Evolutionary conservation across 2,797 vertebrate species (phyloP).

Genomic region (Botia almorhae): DNA sequence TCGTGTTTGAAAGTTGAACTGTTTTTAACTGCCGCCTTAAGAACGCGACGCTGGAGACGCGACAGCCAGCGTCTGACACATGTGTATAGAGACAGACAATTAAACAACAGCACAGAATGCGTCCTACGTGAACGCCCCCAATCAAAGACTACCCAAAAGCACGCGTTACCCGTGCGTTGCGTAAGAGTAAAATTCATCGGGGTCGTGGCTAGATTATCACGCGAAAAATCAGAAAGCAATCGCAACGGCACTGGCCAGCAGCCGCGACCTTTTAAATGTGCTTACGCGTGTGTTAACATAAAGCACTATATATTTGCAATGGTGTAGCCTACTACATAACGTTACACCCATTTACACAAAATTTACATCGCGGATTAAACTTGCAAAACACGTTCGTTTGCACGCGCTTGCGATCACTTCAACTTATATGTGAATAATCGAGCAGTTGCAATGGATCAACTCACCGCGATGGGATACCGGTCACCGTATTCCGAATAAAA

Average conservation of each 20-base stretch:
- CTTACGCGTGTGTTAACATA: background rate
- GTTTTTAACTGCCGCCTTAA: background rate
- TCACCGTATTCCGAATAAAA: conserved; percentile 48
- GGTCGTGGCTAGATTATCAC: background rate
- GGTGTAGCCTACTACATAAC: background rate
- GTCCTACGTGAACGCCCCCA: background rate
- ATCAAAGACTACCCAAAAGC: background rate
- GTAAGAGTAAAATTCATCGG: background rate
- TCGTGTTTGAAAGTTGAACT: background rate
- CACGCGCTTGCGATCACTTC: background rate
- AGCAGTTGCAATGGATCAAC: conserved; percentile 10
- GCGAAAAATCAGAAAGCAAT: background rate
- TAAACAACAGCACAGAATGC: background rate
- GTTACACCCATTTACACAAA: background rate
- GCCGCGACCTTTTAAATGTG: background rate
- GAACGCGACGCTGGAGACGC: background rate
- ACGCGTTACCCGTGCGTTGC: background rate
- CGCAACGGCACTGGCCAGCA: background rate
- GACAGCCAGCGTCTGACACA: background rate
- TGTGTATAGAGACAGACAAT: background rate
- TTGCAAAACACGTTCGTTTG: background rate
- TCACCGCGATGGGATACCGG: conserved; percentile 68
- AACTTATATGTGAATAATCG: conserved; percentile 3
- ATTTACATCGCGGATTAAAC: background rate
- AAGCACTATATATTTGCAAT: background rate